These are phyloP conservation scores for Brachyptera putata DNA, from an alignment of 2,888 invertebrate species.

Conservation along the genomic window DNA sequence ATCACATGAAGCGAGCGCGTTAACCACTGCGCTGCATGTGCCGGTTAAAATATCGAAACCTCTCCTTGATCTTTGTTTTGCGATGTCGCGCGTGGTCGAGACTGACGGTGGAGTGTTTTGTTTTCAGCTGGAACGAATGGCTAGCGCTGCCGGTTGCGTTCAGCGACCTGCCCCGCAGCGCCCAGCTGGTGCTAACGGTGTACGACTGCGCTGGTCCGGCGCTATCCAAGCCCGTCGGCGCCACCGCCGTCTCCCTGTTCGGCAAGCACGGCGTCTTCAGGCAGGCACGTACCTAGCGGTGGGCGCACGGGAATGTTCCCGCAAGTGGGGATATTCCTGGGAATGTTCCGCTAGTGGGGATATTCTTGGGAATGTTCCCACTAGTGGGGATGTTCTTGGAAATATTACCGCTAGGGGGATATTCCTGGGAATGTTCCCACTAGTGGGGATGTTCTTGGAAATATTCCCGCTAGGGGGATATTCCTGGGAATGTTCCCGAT, in stretches of 20 bases:
- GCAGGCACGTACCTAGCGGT: conserved; percentile 52
- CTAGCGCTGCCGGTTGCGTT: conserved; percentile 84
- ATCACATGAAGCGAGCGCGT: too few species aligned
- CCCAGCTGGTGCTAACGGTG: conserved; percentile 81
- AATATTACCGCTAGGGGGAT: background rate
- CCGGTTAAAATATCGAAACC: too few species aligned
- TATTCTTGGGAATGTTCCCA: too few species aligned
- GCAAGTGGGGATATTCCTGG: background rate
- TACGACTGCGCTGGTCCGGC: conserved; percentile 89
- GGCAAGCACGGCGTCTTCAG: conserved; percentile 91
- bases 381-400: too few species aligned
- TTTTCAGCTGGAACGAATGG: conserved; percentile 95
- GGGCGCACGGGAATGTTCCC: background rate
- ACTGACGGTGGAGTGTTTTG: too few species aligned
- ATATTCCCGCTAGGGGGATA: too few species aligned
- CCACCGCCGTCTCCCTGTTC: conserved; percentile 89
- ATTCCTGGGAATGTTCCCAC: too few species aligned
- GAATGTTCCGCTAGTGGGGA: background rate
- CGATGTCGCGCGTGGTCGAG: too few species aligned
- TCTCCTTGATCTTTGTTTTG: too few species aligned
- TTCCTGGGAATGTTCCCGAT: too few species aligned
- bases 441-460: too few species aligned
- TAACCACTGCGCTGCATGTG: too few species aligned
- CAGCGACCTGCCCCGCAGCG: conserved; percentile 84
- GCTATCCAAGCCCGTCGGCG: conserved; percentile 80